A percentile compares a stretch with the other conserved stretches of the same genome.
Evolutionary conservation across 2,888 invertebrate species (phyloP).

Genomic region (Brachyptera risi): DNA sequence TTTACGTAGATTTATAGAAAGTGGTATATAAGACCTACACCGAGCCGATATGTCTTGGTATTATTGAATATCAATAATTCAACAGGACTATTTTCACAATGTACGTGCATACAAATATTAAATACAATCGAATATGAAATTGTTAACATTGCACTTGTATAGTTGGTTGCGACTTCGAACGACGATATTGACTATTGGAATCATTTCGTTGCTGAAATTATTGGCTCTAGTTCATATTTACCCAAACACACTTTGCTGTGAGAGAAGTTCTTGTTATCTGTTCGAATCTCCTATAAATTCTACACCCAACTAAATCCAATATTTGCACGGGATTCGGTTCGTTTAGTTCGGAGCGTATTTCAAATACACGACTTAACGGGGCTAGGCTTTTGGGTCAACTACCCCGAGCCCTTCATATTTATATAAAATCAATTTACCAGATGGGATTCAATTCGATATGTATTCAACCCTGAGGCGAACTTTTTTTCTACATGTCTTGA

Average conservation of each 20-base stretch:
- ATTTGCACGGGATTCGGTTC: constrained; percentile 15
- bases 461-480: constrained; percentile 6
- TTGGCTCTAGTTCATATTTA: constrained; percentile 2
- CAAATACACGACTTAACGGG: constrained; percentile 8
- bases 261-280: neutral
- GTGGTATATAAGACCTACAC: no score
- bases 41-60: no score
- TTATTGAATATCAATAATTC: no score
- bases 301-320: constrained; percentile 10
- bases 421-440: constrained; percentile 15
- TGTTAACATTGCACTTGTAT: no score
- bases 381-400: constrained; percentile 4
- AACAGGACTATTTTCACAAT: no score
- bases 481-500: no score
- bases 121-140: no score
- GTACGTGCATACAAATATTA: no score
- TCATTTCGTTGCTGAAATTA: constrained; percentile 1
- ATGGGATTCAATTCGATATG: constrained; percentile 13
- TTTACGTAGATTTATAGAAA: no score
- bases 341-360: neutral
- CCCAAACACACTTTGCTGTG: neutral
- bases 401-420: neutral
- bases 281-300: constrained; percentile 9
- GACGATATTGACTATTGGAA: constrained; percentile 4
- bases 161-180: no score